These are phyloP conservation scores for Zoanthus sociatus DNA, from an alignment of 92 coral and sea anemone genomes.

Conservation along the genomic window DNA sequence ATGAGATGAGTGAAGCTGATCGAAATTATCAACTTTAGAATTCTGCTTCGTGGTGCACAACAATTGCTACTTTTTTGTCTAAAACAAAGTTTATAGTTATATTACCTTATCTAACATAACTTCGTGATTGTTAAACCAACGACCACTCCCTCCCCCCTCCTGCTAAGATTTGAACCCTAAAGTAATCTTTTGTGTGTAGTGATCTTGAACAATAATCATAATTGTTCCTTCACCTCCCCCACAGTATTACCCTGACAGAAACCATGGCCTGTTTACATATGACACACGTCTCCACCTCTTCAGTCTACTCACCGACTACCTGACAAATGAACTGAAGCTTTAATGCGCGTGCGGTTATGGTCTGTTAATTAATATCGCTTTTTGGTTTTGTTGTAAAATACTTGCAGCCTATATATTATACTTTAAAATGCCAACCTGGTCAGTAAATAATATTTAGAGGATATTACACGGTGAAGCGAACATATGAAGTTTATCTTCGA, in stretches of 20 bases:
- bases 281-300: conserved; percentile 72
- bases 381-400: neutral
- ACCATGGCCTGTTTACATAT: conserved; percentile 77
- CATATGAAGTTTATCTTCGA: too few species aligned
- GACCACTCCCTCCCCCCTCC: too few species aligned
- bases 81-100: too few species aligned
- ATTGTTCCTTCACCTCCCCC: neutral
- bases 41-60: too few species aligned
- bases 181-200: neutral
- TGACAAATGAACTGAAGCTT: conserved; percentile 71
- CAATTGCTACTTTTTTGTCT: too few species aligned
- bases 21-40: too few species aligned
- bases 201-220: neutral
- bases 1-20: too few species aligned
- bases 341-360: conserved; percentile 23
- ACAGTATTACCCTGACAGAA: conserved; percentile 95
- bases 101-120: too few species aligned
- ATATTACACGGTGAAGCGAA: too few species aligned
- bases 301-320: conserved; percentile 76
- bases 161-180: neutral
- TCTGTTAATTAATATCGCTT: neutral
- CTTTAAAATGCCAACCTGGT: neutral
- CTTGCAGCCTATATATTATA: neutral
- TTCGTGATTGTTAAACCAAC: too few species aligned
- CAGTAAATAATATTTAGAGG: too few species aligned